Evolutionary conservation across 2,888 invertebrate genomes (phyloP).

Genomic region (Drepanosiphum platanoidis): DNA sequence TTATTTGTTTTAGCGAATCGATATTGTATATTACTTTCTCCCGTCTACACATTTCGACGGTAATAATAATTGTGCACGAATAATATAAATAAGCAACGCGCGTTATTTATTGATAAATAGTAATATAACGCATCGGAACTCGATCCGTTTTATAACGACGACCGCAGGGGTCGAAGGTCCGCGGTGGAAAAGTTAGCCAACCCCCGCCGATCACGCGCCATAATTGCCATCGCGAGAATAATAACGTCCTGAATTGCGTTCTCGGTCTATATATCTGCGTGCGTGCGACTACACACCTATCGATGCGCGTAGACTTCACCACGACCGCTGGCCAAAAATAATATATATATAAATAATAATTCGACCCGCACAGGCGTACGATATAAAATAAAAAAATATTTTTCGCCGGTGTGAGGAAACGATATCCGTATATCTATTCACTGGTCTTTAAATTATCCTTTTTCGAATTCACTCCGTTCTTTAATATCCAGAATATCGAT

Average conservation of each 20-base stretch:
- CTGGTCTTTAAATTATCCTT: too few relatives aligned
- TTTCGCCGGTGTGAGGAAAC: conserved; percentile 2
- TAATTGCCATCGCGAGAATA: conserved; percentile 30
- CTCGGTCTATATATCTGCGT: too few relatives aligned
- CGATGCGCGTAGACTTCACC: not conserved
- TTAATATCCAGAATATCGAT: too few relatives aligned
- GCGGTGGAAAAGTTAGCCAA: conserved; percentile 24
- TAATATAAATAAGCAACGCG: not conserved
- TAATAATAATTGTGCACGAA: conserved; percentile 1
- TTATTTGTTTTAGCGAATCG: conserved; percentile 44
- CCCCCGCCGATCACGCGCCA: not conserved
- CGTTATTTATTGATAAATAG: not conserved
- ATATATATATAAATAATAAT: too few relatives aligned
- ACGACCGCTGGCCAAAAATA: not conserved
- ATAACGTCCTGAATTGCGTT: conserved; percentile 25
- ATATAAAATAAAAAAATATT: not conserved
- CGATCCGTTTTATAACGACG: conserved; percentile 22
- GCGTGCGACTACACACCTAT: not conserved
- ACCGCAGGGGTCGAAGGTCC: conserved; percentile 33
- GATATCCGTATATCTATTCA: too few relatives aligned
- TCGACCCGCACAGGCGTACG: too few relatives aligned
- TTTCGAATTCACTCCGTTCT: too few relatives aligned
- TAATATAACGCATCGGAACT: conserved; percentile 17
- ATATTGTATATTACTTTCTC: conserved; percentile 50
- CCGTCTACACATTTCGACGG: not conserved